Evolutionary conservation across 2,113 vertebrate species (phyloP).

Genomic region (Aythya baeri): DNA sequence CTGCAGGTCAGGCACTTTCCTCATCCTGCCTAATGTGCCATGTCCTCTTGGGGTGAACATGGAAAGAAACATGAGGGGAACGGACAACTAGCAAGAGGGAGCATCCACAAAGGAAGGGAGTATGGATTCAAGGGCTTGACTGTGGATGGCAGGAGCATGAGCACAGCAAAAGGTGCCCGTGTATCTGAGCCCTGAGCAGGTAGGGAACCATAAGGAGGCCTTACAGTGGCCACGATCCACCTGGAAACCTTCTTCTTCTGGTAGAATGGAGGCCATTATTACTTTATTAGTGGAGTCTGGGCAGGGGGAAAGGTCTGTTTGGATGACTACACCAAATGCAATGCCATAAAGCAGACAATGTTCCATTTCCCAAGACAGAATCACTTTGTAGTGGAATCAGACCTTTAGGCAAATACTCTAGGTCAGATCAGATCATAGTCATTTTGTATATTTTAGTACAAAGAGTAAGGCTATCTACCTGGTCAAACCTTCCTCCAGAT

Average conservation of each 20-base stretch:
- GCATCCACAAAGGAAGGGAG: background rate
- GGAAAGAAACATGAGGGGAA: background rate
- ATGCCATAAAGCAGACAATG: background rate
- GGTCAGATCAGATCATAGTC: background rate
- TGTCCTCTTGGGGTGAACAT: background rate
- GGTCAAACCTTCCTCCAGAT: too few relatives aligned
- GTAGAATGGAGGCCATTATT: background rate
- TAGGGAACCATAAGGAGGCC: background rate
- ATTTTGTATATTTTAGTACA: background rate
- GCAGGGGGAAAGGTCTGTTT: background rate
- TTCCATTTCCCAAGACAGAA: background rate
- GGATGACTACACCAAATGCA: background rate
- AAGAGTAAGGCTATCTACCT: too few relatives aligned
- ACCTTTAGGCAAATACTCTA: background rate
- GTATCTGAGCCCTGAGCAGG: background rate
- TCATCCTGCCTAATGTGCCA: too few relatives aligned
- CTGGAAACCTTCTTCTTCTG: background rate
- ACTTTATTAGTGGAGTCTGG: too few relatives aligned
- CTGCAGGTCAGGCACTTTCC: background rate
- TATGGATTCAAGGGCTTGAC: background rate
- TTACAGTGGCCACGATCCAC: background rate
- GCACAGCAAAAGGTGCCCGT: background rate
- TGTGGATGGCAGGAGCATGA: background rate
- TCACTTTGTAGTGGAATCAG: background rate
- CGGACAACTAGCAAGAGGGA: background rate